Conservation (phyloP, 2,113 vertebrate genomes). For the Tychaedon coryphoeus region DNA sequence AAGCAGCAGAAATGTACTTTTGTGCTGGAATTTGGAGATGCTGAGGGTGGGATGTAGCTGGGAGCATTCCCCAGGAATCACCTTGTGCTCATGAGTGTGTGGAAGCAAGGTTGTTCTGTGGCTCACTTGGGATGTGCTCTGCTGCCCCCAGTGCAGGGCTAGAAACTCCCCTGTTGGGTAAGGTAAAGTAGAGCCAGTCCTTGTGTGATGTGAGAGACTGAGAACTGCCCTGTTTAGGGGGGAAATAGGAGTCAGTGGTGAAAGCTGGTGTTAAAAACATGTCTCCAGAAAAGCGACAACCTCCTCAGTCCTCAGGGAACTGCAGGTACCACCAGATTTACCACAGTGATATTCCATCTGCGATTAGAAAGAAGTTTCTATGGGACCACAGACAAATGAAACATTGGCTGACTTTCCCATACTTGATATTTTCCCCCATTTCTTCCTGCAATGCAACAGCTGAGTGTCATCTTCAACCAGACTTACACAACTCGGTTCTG, state of each 20-base stretch:
- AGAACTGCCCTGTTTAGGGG: background rate
- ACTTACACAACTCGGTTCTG: background rate
- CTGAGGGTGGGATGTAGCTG: background rate
- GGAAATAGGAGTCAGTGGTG: background rate
- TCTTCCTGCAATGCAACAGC: background rate
- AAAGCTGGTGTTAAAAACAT: background rate
- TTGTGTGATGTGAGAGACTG: background rate
- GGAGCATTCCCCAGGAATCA: background rate
- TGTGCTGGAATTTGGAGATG: background rate
- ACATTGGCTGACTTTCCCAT: background rate
- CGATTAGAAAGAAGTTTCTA: background rate
- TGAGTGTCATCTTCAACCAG: constrained; percentile 8
- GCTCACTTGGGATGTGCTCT: background rate
- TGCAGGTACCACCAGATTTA: background rate
- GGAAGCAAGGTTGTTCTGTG: background rate
- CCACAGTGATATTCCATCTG: background rate
- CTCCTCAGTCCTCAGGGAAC: background rate
- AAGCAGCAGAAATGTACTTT: background rate
- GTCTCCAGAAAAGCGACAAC: background rate
- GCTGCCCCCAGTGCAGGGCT: background rate
- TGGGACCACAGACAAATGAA: background rate
- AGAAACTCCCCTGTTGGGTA: background rate
- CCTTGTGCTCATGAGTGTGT: fast-evolving
- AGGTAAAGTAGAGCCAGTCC: background rate
- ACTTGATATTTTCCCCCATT: background rate